phyloP scores from a whole-genome alignment of 1,140 invertebrate genomes.

The Zaprionus capensis region DNA sequence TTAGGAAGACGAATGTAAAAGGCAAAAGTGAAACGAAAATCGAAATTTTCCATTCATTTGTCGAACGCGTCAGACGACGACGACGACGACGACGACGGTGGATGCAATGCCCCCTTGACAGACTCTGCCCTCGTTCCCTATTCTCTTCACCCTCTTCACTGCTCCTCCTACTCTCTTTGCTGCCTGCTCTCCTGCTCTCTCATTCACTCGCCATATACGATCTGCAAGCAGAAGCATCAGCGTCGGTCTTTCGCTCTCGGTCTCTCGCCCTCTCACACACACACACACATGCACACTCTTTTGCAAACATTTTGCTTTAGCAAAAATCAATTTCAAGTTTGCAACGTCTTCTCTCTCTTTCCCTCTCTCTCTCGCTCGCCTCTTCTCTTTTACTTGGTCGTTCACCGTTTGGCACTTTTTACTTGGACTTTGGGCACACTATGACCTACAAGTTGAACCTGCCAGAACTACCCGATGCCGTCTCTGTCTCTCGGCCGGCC shows the following conservation, averaged over 20 bases:
- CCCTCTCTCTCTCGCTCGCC: neutral
- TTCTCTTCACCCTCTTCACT: neutral
- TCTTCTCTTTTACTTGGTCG: slow-evolving; percentile 20
- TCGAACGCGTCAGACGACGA: slow-evolving; percentile 22
- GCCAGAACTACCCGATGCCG: slow-evolving; percentile 22
- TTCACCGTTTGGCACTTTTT: slow-evolving; percentile 26
- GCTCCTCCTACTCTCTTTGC: neutral
- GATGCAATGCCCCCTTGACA: slow-evolving; percentile 26
- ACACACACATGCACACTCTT: slow-evolving; percentile 8
- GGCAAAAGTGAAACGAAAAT: slow-evolving; percentile 61
- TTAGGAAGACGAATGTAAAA: slow-evolving; percentile 42
- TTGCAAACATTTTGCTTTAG: slow-evolving; percentile 18
- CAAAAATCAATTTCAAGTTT: slow-evolving; percentile 67
- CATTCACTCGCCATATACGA: neutral
- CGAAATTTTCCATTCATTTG: slow-evolving; percentile 75
- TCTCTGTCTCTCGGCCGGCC: neutral
- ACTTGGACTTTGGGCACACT: slow-evolving; percentile 34
- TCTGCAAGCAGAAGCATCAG: slow-evolving; percentile 17
- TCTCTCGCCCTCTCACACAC: neutral
- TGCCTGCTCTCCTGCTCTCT: neutral
- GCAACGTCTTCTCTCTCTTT: slow-evolving; percentile 30
- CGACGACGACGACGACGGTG: neutral
- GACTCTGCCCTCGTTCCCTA: neutral
- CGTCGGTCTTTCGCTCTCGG: slow-evolving; percentile 7
- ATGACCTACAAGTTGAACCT: slow-evolving; percentile 38